Evolutionary conservation across 1,140 invertebrate genomes (phyloP), one percentile per base, ranked within the genome.

Genomic region (Rhynchophorus ferrugineus): DNA sequence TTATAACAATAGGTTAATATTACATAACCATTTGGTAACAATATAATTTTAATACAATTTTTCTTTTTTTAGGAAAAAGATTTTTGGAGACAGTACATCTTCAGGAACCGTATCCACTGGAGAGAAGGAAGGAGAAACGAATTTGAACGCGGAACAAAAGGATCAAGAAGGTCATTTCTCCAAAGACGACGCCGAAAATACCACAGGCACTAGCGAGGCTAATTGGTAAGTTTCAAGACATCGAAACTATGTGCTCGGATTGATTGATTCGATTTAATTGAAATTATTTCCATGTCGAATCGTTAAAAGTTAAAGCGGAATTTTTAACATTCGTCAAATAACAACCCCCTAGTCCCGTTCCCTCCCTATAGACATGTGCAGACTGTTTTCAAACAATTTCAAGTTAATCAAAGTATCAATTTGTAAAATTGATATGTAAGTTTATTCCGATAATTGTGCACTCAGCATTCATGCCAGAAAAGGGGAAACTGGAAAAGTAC

Each of bases 401-500:
- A 46, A 42, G 49, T 49, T 55, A 54, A 58, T 61, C 56, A 56
- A 56, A 61, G 56, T 54, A 60, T 64, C 62, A 62, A 64, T 65
- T 65, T 60, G 57, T 55, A 62, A 65, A 65, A 65, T 65, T 64
- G 63, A 65, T 65, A 58, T 62, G 58, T 57, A 60, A 61, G 63
- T 65, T 65, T 63, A 57, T 60, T 53, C 61, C 61, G 54, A 67
- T 67, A 67, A 67, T 67, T 67, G 65, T 61, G 61, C 64, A 59
- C 58, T 65, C 62, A 63, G 61, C 65, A 61, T 61, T 67, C 60
- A 63, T 61, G 49, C 57, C 51, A 41, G 48, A 22, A 8, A 21
- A 44, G 41, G 35, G 29, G 43, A 45, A 44, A 58, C 24, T 58
- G 39, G 34, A 46, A 46, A 21, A 33, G n/a, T 41, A 13, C 49